Conservation (phyloP, 2,888 invertebrate genomes). For the Drosophila meridiana region DNA sequence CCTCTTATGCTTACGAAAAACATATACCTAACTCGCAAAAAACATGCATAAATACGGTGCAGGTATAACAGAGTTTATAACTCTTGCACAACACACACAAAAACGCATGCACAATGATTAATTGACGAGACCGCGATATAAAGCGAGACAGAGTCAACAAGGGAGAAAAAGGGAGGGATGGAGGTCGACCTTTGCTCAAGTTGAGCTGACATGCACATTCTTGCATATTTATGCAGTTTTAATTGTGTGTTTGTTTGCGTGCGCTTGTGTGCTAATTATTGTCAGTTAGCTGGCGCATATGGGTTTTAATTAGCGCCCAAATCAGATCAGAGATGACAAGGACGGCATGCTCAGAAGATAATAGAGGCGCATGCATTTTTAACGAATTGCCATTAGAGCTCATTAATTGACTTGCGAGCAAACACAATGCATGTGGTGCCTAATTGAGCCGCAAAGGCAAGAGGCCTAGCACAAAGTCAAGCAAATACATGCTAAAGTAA, state of each 20-base stretch:
- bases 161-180: neutral
- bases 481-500: neutral
- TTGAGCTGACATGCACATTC: slow-evolving; percentile 64
- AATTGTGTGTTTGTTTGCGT: slow-evolving; percentile 74
- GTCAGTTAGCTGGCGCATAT: slow-evolving; percentile 70
- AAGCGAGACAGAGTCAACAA: neutral
- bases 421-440: slow-evolving; percentile 25
- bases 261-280: slow-evolving; percentile 73
- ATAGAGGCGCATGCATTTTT: slow-evolving; percentile 36
- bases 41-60: neutral
- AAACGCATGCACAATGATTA: slow-evolving; percentile 1
- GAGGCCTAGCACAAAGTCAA: neutral
- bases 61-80: slow-evolving; percentile 15
- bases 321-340: neutral
- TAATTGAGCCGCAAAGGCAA: neutral
- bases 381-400: slow-evolving; percentile 30
- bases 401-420: slow-evolving; percentile 36
- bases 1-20: no score
- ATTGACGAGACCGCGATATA: neutral
- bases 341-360: slow-evolving; percentile 16
- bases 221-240: slow-evolving; percentile 78
- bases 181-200: slow-evolving; percentile 44
- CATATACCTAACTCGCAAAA: no score
- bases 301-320: slow-evolving; percentile 58
- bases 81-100: neutral